Base-by-base conservation (phyloP, 2,888 invertebrate species). In the Volucella inflata region DNA sequence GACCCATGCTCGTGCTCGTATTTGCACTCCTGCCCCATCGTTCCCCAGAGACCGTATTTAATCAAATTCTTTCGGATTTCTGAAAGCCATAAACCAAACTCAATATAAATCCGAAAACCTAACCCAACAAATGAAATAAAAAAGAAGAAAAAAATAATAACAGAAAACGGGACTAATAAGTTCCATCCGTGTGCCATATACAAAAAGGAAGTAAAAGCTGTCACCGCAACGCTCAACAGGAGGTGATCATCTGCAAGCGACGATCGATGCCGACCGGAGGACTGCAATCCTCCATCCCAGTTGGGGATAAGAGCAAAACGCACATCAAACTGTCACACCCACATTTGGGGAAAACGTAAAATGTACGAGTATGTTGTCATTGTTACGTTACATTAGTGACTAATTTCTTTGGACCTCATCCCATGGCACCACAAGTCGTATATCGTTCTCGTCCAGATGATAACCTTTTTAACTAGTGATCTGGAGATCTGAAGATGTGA, bases 151-250 rank as follows among this genome's bases (percentile, higher is more conserved):
- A 30, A 2, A 14, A n/a, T 4, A 14, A n/a, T 4, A 46, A 62
- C 42, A 46, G 44, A 72, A 72, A 85, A 77, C 81, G 85, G 81
- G 81, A 85, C 72, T 68, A 81, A 85, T 85, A 85, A 81, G 81
- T 72, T 68, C 38, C 62, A 80, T 68, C 10, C 71, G 16, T 60
- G 17, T 42, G 48, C 42, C 50, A 65, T 59, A 59, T 50, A 40
- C 53, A 59, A 67, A 60, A 60, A 75, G 64, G 68, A 79, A 64
- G 74, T 53, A 75, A 70, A 57, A 53, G 70, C 81, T 77, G 76
- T 85, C 85, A 77, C 81, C 81, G 81, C 68, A 71, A 30, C 30
- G 40, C 85, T 85, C 85, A 81, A 85, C 85, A 81, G 85, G 85
- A 80, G 85, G 76, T 65, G 80, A 67, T 72, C 71, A 38, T 70